Evolutionary conservation across 2,113 vertebrate genomes (phyloP), one percentile per base, ranked within the genome.

Genomic region (Hemibates koningsi): DNA sequence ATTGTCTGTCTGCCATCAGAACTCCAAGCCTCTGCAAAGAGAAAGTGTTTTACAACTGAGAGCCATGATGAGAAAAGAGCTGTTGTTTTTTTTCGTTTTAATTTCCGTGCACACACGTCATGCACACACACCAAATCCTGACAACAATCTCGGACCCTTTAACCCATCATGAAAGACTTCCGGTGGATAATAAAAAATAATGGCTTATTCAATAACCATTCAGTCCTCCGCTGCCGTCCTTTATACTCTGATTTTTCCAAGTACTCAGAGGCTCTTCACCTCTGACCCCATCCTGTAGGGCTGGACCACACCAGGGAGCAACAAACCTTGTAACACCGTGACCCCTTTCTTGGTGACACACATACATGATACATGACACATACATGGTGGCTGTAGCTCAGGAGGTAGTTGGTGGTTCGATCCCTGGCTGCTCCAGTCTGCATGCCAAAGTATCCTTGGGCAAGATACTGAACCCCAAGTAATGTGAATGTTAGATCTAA

Each of bases 131-230:
- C 61, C 29, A 13, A 50, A 19, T 80, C 50, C 45, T 82, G 87
- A 90, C 86, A 85, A 38, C 34, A 19, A 14, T 38, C 10, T 38
- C 5, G 16, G 52, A 43, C 10, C 59, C 36, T 66, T 61, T n/a
- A 38, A 84, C 34, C 34, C 32, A 63, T 79, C 73, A 12, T 32
- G 45, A 52, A 52, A 50, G 45, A 92, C 90, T 93, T 95, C 94
- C 81, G 8, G 63, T 81, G 24, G 53, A 89, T 91, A 86, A 87
- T 93, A 92, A 95, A 66, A 95, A 93, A 90, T 86, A 80, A 92
- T 76, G 68, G 71, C 86, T 88, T 85, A 73, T 68, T 94, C 90
- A 73, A 93, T 94, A 93, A 87, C 19, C 27, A 19, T 84, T 56
- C 56, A 56, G 85, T 87, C 16, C 9, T 81, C 66, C 5, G 56